Percentiles rank a stretch among this genome's conserved stretches.
phyloP scores from a whole-genome alignment of 2,888 invertebrate species.

The Rhingia campestris region DNA sequence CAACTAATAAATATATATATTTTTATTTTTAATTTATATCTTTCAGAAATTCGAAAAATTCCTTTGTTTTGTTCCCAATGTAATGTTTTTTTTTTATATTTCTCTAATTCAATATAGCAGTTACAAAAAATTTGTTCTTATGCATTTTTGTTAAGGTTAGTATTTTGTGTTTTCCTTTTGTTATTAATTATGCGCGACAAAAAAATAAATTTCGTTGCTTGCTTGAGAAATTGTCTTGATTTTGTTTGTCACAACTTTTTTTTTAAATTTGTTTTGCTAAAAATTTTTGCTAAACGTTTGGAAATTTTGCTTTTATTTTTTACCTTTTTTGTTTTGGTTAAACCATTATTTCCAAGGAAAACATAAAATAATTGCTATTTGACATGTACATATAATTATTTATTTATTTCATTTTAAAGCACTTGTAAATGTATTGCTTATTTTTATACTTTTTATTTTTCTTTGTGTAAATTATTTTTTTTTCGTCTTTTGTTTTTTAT shows the following conservation, averaged over 20 bases:
- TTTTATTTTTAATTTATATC: conserved; percentile 54
- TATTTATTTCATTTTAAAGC: conserved; percentile 68
- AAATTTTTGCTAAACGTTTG: conserved; percentile 44
- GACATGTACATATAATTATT: conserved; percentile 54
- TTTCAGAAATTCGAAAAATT: conserved; percentile 81
- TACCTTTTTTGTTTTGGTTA: conserved; percentile 18
- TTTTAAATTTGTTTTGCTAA: conserved; percentile 51
- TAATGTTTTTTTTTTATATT: conserved; percentile 47
- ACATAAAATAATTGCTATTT: conserved; percentile 71
- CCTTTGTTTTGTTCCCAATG: conserved; percentile 81
- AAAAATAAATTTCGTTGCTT: conserved; percentile 73
- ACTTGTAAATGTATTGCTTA: conserved; percentile 74
- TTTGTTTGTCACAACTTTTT: conserved; percentile 60
- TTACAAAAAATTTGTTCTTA: conserved; percentile 61
- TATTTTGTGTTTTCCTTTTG: conserved; percentile 72
- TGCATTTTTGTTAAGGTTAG: conserved; percentile 45
- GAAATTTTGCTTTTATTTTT: conserved; percentile 31
- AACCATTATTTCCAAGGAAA: conserved; percentile 49
- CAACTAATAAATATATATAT: conserved; percentile 71
- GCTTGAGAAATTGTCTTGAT: conserved; percentile 69
- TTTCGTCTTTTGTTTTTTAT: conserved; percentile 55
- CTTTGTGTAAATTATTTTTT: conserved; percentile 66
- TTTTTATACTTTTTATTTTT: conserved; percentile 41
- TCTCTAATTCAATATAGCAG: conserved; percentile 66
- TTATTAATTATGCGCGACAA: conserved; percentile 63